phyloP scores from a whole-genome alignment of 2,797 vertebrate species.

The Zalophus californianus region DNA sequence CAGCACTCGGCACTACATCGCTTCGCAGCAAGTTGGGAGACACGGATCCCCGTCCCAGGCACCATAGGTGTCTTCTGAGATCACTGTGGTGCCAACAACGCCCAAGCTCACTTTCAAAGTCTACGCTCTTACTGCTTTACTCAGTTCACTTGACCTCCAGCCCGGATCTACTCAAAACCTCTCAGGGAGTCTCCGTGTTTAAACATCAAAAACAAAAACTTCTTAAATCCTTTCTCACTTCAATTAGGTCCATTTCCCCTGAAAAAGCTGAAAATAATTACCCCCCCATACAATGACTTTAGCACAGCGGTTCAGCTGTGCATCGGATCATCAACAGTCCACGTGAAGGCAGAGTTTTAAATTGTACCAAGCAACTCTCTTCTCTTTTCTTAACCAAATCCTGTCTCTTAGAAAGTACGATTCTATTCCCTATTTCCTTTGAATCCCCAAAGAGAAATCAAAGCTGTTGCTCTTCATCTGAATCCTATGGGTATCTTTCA shows the following conservation, averaged over 20 bases:
- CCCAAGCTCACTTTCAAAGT: neutral
- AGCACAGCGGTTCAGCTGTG: neutral
- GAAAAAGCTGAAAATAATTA: neutral
- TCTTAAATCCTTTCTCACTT: neutral
- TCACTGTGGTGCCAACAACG: no score
- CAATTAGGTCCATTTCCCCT: neutral
- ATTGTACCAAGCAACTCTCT: neutral
- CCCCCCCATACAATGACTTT: neutral
- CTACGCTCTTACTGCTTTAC: neutral
- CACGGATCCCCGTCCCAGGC: neutral
- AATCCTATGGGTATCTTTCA: neutral
- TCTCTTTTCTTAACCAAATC: neutral
- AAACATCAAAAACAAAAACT: neutral
- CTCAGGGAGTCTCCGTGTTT: neutral
- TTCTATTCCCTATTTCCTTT: neutral
- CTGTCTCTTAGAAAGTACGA: neutral
- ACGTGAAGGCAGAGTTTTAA: neutral
- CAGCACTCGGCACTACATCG: rapidly evolving
- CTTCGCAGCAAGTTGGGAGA: neutral
- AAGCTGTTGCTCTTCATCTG: neutral
- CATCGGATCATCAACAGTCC: neutral
- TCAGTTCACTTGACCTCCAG: neutral
- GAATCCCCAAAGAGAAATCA: neutral
- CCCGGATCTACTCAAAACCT: neutral
- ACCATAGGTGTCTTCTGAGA: neutral